phyloP scores from a whole-genome alignment of 2,113 vertebrate species.

The Hiodon alosoides region DNA sequence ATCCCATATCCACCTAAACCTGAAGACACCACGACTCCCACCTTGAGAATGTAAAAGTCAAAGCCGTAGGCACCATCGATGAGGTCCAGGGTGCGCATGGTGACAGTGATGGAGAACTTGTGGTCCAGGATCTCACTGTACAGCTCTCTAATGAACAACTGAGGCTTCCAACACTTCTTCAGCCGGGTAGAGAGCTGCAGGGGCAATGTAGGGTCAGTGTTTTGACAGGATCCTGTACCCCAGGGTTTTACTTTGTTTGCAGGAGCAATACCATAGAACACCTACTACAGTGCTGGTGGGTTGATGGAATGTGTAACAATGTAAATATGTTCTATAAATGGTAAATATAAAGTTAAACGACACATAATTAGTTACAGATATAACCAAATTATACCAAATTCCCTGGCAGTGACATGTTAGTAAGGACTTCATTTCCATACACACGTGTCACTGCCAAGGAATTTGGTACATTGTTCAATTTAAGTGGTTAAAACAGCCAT shows the following conservation, averaged over 20 bases:
- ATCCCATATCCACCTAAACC: not conserved
- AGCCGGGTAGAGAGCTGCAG: slow-evolving; percentile 71
- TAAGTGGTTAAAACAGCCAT: not conserved
- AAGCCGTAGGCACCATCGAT: slow-evolving; percentile 83
- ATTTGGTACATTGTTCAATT: not conserved
- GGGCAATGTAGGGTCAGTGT: not conserved
- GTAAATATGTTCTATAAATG: too few species aligned
- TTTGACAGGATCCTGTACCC: too few species aligned
- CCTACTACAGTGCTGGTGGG: too few species aligned
- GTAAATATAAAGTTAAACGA: too few species aligned
- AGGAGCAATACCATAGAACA: too few species aligned
- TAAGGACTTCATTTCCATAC: too few species aligned
- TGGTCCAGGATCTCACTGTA: slow-evolving; percentile 91
- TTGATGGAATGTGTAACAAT: too few species aligned
- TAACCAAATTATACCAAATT: too few species aligned
- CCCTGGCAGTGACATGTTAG: too few species aligned
- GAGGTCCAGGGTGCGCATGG: slow-evolving; percentile 77
- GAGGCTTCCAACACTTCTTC: slow-evolving; percentile 83
- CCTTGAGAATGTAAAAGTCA: slow-evolving; percentile 91
- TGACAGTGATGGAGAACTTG: slow-evolving; percentile 75
- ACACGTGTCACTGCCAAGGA: too few species aligned
- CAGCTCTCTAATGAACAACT: slow-evolving; percentile 75
- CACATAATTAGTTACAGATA: too few species aligned
- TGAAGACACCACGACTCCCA: slow-evolving; percentile 29
- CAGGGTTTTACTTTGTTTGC: too few species aligned